phyloP scores from a whole-genome alignment of 2,888 invertebrate species.

The Drosophila helvetica region DNA sequence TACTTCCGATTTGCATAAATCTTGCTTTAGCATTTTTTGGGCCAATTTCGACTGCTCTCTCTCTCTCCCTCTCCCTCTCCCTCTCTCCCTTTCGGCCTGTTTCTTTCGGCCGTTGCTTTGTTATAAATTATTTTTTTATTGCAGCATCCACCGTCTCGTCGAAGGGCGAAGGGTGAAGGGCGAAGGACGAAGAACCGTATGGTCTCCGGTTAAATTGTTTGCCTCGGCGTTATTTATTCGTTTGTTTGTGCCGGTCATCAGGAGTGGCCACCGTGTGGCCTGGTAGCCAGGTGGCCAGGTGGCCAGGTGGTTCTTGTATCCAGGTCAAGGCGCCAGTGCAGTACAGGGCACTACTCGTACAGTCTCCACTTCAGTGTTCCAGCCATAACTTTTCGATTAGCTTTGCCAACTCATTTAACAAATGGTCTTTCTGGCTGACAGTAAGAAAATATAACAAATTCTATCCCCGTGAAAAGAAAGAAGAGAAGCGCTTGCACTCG shows the following conservation, averaged over 20 bases:
- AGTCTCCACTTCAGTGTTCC: constrained; percentile 7
- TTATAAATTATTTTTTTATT: constrained; percentile 78
- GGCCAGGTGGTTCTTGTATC: constrained; percentile 27
- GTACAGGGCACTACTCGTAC: constrained; percentile 16
- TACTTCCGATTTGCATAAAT: constrained; percentile 83
- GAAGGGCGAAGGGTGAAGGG: not conserved
- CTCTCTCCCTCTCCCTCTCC: constrained; percentile 14
- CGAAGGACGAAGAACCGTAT: constrained; percentile 34
- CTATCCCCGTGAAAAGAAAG: constrained; percentile 40
- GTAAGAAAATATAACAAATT: constrained; percentile 76
- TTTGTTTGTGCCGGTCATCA: constrained; percentile 46
- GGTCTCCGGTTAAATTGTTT: constrained; percentile 51
- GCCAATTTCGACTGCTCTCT: constrained; percentile 43
- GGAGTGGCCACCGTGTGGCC: constrained; percentile 4
- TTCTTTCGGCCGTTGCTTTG: constrained; percentile 48
- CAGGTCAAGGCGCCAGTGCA: constrained; percentile 53
- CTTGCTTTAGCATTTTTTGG: constrained; percentile 75
- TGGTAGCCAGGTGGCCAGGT: not conserved
- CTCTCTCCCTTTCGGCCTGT: constrained; percentile 13
- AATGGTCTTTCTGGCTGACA: constrained; percentile 69
- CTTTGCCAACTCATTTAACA: constrained; percentile 77
- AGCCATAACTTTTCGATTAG: constrained; percentile 75
- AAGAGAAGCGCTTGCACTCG: constrained; percentile 31
- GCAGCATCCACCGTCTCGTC: constrained; percentile 32
- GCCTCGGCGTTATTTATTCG: constrained; percentile 57